phyloP scores from a whole-genome alignment of 2,113 vertebrate species.

The Oryzias melastigma region DNA sequence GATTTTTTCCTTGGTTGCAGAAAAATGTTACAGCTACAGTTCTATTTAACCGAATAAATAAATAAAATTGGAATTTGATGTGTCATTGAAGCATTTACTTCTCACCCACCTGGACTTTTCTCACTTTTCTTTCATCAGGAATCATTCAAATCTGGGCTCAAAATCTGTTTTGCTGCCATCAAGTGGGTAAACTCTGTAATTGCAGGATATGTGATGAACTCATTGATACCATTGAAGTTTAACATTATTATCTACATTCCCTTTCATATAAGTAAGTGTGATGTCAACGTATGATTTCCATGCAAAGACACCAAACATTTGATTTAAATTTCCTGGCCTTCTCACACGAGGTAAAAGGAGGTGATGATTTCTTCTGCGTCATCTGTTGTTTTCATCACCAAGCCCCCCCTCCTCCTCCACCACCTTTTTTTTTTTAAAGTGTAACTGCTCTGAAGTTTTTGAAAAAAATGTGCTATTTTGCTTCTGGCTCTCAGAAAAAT shows the following conservation, averaged over 20 bases:
- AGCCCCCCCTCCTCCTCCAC: background rate
- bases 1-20: too few species aligned
- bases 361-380: conserved; percentile 18
- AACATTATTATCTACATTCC: background rate
- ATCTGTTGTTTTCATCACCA: conserved; percentile 24
- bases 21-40: too few species aligned
- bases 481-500: conserved; percentile 46
- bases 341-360: background rate
- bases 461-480: conserved; percentile 51
- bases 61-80: too few species aligned
- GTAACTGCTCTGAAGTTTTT: conserved; percentile 41
- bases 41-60: too few species aligned
- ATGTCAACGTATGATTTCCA: background rate
- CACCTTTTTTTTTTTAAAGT: background rate
- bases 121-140: background rate
- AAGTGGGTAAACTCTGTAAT: conserved; percentile 51
- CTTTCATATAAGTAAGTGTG: background rate
- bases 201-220: conserved; percentile 21
- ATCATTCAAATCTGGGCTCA: conserved; percentile 13
- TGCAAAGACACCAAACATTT: too few species aligned
- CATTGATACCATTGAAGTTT: background rate
- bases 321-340: too few species aligned
- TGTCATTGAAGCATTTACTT: too few species aligned
- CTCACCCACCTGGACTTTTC: background rate
- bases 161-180: conserved; percentile 65